A percentile compares a stretch with the other conserved stretches of the same genome.
Evolutionary conservation across 2,888 invertebrate species (phyloP).

Genomic region (Fragum sueziense): DNA sequence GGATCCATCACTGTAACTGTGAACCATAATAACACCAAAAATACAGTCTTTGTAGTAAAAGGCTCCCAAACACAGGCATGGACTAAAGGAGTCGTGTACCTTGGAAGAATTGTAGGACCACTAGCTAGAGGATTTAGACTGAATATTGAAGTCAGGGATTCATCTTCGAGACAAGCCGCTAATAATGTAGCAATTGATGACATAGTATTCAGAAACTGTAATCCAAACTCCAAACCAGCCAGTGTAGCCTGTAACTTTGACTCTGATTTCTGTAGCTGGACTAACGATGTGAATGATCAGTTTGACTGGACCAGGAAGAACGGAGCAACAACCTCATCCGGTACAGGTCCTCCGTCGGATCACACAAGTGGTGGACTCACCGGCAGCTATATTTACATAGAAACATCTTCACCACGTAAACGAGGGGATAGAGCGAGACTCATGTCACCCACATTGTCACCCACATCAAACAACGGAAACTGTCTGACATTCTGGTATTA

Average conservation of each 20-base stretch:
- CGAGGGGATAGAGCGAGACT: conserved; percentile 85
- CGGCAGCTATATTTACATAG: conserved; percentile 71
- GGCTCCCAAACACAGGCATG: conserved; percentile 48
- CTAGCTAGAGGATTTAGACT: conserved; percentile 52
- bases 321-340: conserved; percentile 66
- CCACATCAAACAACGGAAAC: conserved; percentile 67
- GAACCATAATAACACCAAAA: conserved; percentile 29
- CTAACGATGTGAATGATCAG: conserved; percentile 66
- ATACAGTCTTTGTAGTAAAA: conserved; percentile 5
- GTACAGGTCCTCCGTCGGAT: conserved; percentile 76
- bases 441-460: conserved; percentile 67
- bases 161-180: conserved; percentile 54
- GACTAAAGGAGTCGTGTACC: conserved; percentile 62
- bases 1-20: conserved; percentile 49
- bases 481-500: conserved; percentile 79
- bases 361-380: conserved; percentile 69
- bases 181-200: conserved; percentile 79
- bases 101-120: conserved; percentile 65
- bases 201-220: conserved; percentile 73
- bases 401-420: conserved; percentile 84
- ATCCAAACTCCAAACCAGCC: conserved; percentile 66
- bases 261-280: conserved; percentile 73
- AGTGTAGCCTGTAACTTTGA: conserved; percentile 75
- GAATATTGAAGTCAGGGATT: conserved; percentile 59
- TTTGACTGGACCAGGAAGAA: conserved; percentile 76